phyloP scores from a whole-genome alignment of 2,113 vertebrate genomes.

The Ceyx melanurus region DNA sequence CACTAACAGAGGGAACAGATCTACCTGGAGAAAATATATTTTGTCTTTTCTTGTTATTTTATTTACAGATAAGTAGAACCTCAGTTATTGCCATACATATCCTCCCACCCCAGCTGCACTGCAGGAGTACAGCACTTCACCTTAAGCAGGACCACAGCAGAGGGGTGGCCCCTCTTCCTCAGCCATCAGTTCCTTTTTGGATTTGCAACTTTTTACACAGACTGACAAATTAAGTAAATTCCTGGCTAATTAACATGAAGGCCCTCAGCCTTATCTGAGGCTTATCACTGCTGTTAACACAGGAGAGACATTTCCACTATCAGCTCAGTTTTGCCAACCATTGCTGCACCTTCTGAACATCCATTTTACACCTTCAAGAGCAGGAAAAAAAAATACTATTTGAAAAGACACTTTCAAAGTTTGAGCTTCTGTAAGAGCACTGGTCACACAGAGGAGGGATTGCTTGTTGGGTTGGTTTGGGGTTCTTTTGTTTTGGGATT shows the following conservation, averaged over 20 bases:
- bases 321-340: not conserved
- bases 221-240: conserved; percentile 23
- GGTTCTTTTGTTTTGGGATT: too few relatives aligned
- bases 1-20: not conserved
- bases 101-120: not conserved
- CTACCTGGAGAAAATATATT: not conserved
- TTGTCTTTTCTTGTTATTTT: not conserved
- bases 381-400: too few relatives aligned
- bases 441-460: not conserved
- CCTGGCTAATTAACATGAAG: conserved; percentile 1
- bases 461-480: too few relatives aligned
- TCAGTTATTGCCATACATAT: too few relatives aligned
- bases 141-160: too few relatives aligned
- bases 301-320: not conserved
- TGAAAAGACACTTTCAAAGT: not conserved
- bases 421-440: not conserved
- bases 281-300: conserved; percentile 16
- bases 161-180: not conserved
- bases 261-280: conserved; percentile 25
- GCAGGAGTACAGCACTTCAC: too few relatives aligned
- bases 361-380: not conserved
- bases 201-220: not conserved
- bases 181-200: conserved; percentile 7
- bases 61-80: not conserved
- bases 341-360: not conserved